These are phyloP conservation scores for Tineola bisselliella DNA, from an alignment of 2,888 invertebrate species.

Conservation along the genomic window DNA sequence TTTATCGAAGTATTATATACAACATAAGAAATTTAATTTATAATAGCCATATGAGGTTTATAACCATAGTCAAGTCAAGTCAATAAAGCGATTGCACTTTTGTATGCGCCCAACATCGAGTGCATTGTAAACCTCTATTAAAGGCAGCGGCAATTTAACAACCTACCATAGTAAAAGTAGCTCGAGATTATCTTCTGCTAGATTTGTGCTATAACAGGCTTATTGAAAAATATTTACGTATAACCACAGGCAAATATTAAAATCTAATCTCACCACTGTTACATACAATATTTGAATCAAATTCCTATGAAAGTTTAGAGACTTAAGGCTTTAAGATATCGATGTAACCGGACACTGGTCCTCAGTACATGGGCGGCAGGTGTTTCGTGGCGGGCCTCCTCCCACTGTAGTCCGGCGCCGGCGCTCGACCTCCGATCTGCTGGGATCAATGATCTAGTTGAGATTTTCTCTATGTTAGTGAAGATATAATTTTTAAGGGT, in stretches of 20 bases:
- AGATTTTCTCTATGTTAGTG: constrained; percentile 33
- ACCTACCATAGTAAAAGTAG: constrained; percentile 34
- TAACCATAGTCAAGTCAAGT: too few species aligned
- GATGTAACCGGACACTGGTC: constrained; percentile 37
- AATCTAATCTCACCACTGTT: constrained; percentile 27
- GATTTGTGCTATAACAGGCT: constrained; percentile 55
- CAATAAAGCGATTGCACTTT: not conserved
- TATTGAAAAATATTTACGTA: not conserved
- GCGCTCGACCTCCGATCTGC: constrained; percentile 23
- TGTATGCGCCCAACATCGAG: not conserved
- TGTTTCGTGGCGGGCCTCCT: constrained; percentile 58
- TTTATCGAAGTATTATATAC: too few species aligned
- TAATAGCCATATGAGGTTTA: too few species aligned
- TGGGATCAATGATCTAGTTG: constrained; percentile 61
- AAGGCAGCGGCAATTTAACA: constrained; percentile 26
- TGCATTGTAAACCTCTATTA: constrained; percentile 37
- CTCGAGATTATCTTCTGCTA: constrained; percentile 50
- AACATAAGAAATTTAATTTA: too few species aligned
- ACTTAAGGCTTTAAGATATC: constrained; percentile 24
- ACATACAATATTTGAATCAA: constrained; percentile 25
- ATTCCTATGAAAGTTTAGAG: constrained; percentile 21
- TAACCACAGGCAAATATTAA: not conserved
- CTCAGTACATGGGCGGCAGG: constrained; percentile 65
- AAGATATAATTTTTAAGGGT: too few species aligned
- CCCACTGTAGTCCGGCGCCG: constrained; percentile 40